Percentiles rank a stretch among this genome's conserved stretches.
phyloP scores from a whole-genome alignment of 2,797 vertebrate genomes.

The Micropoecilia bifurca region DNA sequence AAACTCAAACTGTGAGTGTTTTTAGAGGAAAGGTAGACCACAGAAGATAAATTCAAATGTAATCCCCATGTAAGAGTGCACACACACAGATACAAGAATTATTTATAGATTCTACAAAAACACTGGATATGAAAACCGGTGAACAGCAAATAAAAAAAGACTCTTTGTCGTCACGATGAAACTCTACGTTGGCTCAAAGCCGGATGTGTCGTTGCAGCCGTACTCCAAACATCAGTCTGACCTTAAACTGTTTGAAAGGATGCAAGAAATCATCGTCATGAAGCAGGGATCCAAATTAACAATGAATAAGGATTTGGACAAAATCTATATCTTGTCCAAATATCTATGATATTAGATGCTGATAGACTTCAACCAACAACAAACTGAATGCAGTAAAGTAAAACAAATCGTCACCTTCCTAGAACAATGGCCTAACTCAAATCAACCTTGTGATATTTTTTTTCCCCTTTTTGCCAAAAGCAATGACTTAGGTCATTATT shows the following conservation, averaged over 20 bases:
- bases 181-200: not conserved
- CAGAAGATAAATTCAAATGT: not conserved
- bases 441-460: too few species aligned
- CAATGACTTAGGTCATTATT: too few species aligned
- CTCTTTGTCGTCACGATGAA: not conserved
- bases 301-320: not conserved
- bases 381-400: not conserved
- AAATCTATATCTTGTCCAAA: not conserved
- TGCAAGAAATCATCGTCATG: not conserved
- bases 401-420: too few species aligned
- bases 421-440: too few species aligned
- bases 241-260: not conserved
- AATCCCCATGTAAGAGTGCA: not conserved
- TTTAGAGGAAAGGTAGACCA: slow-evolving; percentile 1
- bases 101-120: not conserved
- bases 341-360: not conserved
- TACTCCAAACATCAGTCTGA: not conserved
- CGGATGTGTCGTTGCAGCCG: not conserved
- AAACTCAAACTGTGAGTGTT: slow-evolving; percentile 33
- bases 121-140: not conserved
- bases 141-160: not conserved
- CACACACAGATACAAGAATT: not conserved
- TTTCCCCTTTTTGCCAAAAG: too few species aligned
- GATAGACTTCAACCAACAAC: not conserved
- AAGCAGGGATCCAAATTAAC: not conserved